Percentiles rank a stretch among this genome's conserved stretches.
Conservation (phyloP, 2,113 vertebrate genomes). For the Tympanuchus pallidicinctus region DNA sequence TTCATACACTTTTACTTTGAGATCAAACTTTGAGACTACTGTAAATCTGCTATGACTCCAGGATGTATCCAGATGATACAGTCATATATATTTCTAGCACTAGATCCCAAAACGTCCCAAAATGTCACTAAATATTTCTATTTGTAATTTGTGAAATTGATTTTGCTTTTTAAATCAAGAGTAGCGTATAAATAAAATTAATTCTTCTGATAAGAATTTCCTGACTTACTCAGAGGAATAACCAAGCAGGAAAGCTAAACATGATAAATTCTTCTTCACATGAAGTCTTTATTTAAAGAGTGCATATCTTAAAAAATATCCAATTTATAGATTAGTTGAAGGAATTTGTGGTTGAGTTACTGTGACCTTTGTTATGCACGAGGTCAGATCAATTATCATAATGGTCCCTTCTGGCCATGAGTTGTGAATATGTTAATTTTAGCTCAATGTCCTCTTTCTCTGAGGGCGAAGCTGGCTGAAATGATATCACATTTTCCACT, state of each 20-base stretch:
- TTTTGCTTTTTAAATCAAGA: neutral
- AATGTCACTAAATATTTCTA: neutral
- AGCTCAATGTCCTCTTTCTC: slow-evolving; percentile 70
- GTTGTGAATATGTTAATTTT: slow-evolving; percentile 65
- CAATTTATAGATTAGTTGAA: slow-evolving; percentile 9
- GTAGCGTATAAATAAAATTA: neutral
- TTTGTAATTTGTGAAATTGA: neutral
- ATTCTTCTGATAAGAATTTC: neutral
- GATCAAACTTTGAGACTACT: neutral
- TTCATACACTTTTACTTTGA: neutral
- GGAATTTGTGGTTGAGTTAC: slow-evolving; percentile 42
- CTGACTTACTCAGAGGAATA: neutral
- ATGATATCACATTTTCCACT: slow-evolving; percentile 69
- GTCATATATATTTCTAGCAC: neutral
- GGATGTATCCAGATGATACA: neutral
- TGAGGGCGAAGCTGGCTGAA: slow-evolving; percentile 18
- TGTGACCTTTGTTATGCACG: slow-evolving; percentile 43
- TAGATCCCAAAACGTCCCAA: neutral
- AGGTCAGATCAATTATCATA: slow-evolving; percentile 69
- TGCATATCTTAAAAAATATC: neutral
- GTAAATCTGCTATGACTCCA: neutral
- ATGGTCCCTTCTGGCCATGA: slow-evolving; percentile 60
- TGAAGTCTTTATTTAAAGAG: neutral
- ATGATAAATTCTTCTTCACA: neutral
- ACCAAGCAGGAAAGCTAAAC: neutral